These are phyloP conservation scores for Xiphorhynchus erythropygius DNA, from an alignment of 2,797 vertebrate genomes.

Conservation along the genomic window DNA sequence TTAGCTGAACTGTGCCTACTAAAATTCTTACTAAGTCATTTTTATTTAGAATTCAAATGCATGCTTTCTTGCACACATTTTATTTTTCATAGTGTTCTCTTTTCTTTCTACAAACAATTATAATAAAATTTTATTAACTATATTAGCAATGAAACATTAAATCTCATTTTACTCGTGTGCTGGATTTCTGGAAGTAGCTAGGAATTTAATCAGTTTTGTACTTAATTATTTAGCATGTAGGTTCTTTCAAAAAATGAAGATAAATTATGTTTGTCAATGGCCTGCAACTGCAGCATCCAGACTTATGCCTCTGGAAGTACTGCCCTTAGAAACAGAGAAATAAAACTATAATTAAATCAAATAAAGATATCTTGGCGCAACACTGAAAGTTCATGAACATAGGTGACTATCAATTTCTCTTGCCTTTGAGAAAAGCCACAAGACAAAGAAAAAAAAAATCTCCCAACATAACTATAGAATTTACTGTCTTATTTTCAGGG, in stretches of 20 bases:
- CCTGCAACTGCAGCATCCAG: not conserved
- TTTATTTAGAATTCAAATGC: not conserved
- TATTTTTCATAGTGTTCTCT: not conserved
- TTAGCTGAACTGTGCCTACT: not conserved
- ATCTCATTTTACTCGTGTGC: not conserved
- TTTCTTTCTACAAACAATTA: not conserved
- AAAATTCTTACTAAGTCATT: not conserved
- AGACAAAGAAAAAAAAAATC: not conserved
- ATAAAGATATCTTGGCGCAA: not conserved
- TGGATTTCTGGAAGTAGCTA: not conserved
- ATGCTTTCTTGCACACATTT: not conserved
- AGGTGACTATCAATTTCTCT: not conserved
- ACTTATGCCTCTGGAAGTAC: not conserved
- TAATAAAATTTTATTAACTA: not conserved
- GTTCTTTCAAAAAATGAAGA: not conserved
- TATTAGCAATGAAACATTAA: not conserved
- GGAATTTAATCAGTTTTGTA: not conserved
- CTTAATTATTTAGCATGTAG: not conserved
- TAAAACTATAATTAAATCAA: not conserved
- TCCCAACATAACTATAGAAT: not conserved
- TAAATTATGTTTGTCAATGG: not conserved
- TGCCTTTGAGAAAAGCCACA: not conserved
- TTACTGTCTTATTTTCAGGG: not conserved
- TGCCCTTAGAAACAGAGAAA: not conserved
- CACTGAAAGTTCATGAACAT: not conserved